Evolutionary conservation across 2,113 vertebrate species (phyloP), one percentile per base, ranked within the genome.

Genomic region (Pyrgilauda ruficollis): DNA sequence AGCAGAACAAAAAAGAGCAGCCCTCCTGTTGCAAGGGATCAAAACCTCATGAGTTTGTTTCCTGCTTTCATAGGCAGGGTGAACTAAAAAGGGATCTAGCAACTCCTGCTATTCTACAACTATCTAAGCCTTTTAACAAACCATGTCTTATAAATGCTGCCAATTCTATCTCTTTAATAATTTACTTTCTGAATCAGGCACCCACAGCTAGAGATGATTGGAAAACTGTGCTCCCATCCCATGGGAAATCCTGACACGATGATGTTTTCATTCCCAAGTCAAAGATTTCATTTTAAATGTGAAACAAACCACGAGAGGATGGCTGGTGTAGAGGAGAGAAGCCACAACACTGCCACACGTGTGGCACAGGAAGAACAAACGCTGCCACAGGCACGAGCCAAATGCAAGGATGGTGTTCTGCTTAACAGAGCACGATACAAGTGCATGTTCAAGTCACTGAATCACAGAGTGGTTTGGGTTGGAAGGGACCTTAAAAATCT

Each of bases 371-470:
- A 84, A 84, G 50, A 91, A 35, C 19, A 59, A 84, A 74, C 0
- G 0, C 39, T 59, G 35, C 43, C 39, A 39, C 68, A 26, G 66
- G 18, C 2, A 13, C 7, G 1, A 74, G 41, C 43, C 5, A 1
- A 77, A 35, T 26, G 35, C 80, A 78, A 64, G 64, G 63, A 11
- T 2, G 31, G 13, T 22, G 10, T 33, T 69, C 68, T 41, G 53
- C 59, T 33, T 46, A 53, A 69, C 6, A 41, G 37, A 28, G 3
- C 1, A 21, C 1, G 7, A 17, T 33, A 13, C 4, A 1, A 28
- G 3, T 7, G 21, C 28, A 33, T 8, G 4, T 28, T 74, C 61
- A 17, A 61, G 62, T 17, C 69, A 61, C 9, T 22, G 63, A 49
- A 43, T 47, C n/a, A 35, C 47, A 55, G 55, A 69, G 21, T 35